Base-by-base conservation (phyloP, 2,888 invertebrate genomes). In the Chrysolina haemoptera region DNA sequence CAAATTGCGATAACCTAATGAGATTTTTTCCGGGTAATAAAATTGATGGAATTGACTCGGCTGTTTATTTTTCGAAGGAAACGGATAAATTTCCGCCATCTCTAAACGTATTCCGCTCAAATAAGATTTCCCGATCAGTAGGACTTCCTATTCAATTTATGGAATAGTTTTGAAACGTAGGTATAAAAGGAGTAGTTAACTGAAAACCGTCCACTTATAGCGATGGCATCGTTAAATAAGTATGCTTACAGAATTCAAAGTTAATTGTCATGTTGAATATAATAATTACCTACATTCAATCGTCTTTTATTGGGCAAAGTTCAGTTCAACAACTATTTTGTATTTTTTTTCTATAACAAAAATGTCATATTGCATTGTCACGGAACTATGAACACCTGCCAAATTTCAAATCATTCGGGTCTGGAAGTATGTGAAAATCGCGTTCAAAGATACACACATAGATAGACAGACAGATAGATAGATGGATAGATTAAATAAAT, bases 1-100 rank as follows among this genome's bases (percentile, higher is more conserved):
- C 27, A 53, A 53, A 67, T 40, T 55, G n/a, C 55, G 48, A 41
- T 55, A 48, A 48, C 22, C 46, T 68, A 55, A 67, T 67, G 43
- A 67, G 53, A 41, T 67, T 50, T 53, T 35, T 40, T 27, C 35
- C 50, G 35, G 6, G 11, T 20, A 50, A 48, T 48, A 35, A 59
- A 59, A n/a, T 9, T 35, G 35, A 59, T 35, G 59, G 59, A 59
- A 59, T 59, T n/a, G 50, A 50, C n/a, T n/a, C 16, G 16, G 35
- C n/a, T 59, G 35, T 59, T 59, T 59, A 59, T 59, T 55, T 55
- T 59, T n/a, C 59, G n/a, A 9, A 16, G 14, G 10, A n/a, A 59
- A 59, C 27, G 14, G 11, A 20, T 16, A 4, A 18, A 20, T 53
- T 53, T 12, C 53, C 53, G 20, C 16, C 18, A 53, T 53, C 53